Evolutionary conservation across 2,113 vertebrate species (phyloP), one percentile per base, ranked within the genome.

Genomic region (Recurvirostra avosetta): DNA sequence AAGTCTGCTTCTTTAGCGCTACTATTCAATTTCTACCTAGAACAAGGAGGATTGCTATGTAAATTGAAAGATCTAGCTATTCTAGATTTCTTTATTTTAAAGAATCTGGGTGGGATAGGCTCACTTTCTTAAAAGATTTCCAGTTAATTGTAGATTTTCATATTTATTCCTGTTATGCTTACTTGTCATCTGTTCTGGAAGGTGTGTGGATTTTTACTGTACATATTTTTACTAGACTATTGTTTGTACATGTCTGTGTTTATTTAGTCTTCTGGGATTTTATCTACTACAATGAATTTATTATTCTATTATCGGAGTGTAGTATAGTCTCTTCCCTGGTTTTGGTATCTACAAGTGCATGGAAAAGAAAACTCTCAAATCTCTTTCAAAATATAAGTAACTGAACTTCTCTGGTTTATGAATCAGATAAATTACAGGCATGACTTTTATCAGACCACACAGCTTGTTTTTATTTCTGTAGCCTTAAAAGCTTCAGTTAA

Each of bases 401-500:
- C 45, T 71, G 23, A 87, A 81, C 29, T 84, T 36, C 62, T 58
- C 30, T 47, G 50, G 21, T 84, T 88, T 77, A 87, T 86, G 56
- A 91, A 77, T 86, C 19, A 21, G 41, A 55, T 86, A 63, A 63
- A 93, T 90, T 86, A 67, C 14, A 56, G 32, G 19, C 40, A 47
- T 83, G 59, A 77, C 67, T 95, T 82, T 49, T 92, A 67, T 74
- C 88, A 88, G 78, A 84, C n/a, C 75, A 86, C 47, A 55, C 53
- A 2, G 2, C 63, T 82, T 90, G 41, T 62, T 92, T 92, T 93
- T 80, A 68, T 85, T 96, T 92, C 68, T 85, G 22, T 66, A 86
- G 63, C 66, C 55, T 91, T 88, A 89, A 94, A 96, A 90, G n/a
- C 79, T 74, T 88, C 53, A 82, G 41, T 80, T 94, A 83, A 90